Conservation (phyloP, 2,888 invertebrate species). For the Trichopria drosophilae region DNA sequence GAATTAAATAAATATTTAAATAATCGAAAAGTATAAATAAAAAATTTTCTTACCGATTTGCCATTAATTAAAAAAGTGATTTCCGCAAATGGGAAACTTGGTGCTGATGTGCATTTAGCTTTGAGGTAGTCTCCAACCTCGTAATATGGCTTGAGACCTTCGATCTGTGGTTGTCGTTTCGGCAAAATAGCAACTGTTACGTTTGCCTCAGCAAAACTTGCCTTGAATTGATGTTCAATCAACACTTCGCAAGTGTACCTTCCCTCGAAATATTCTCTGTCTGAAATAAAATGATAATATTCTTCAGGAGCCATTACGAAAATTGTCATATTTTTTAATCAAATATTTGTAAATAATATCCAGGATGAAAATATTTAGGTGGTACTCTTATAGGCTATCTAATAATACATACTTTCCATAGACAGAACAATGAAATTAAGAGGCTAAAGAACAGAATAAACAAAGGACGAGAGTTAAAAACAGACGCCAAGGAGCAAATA, state of each 20-base stretch:
- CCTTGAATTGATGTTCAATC: constrained; percentile 49
- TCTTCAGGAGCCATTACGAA: no score
- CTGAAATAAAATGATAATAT: constrained; percentile 5
- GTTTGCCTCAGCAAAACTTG: constrained; percentile 48
- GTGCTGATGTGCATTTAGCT: constrained; percentile 51
- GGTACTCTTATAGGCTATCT: no score
- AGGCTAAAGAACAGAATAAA: no score
- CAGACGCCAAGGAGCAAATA: no score
- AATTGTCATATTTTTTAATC: no score
- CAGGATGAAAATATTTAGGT: no score
- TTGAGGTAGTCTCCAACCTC: constrained; percentile 50
- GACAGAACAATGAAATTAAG: no score
- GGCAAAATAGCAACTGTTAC: constrained; percentile 52
- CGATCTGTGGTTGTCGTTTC: constrained; percentile 46
- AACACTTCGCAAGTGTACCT: constrained; percentile 53
- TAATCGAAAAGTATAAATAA: no score
- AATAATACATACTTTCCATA: no score
- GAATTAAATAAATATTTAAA: no score
- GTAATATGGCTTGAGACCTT: constrained; percentile 50
- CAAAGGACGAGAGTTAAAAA: no score
- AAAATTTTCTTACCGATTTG: constrained; percentile 45
- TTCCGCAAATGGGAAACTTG: constrained; percentile 50
- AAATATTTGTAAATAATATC: no score
- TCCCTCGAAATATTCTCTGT: constrained; percentile 38
- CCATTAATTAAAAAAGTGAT: constrained; percentile 52